Percentiles rank a stretch among this genome's conserved stretches.
These are phyloP conservation scores for Caenorhabditis auriculariae DNA, from an alignment of 2,888 invertebrate species.

Conservation along the genomic window DNA sequence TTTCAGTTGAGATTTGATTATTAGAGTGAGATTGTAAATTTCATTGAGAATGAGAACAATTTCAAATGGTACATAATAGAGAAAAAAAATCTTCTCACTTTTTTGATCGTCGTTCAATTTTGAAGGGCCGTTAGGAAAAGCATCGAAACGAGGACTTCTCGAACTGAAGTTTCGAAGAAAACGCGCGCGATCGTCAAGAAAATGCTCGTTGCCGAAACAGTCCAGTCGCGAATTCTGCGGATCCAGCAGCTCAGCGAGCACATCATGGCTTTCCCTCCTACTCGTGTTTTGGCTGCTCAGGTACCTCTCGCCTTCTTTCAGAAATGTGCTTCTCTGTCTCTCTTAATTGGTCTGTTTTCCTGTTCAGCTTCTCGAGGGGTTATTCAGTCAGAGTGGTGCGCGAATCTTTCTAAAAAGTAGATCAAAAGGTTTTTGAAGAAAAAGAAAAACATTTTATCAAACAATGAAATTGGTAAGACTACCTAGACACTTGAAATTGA, in stretches of 20 bases:
- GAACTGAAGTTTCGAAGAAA: slow-evolving; percentile 42
- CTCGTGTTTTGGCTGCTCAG: slow-evolving; percentile 44
- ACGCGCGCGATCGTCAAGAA: slow-evolving; percentile 42
- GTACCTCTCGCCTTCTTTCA: slow-evolving; percentile 12
- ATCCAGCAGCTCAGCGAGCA: slow-evolving; percentile 48
- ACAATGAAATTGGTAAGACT: no score
- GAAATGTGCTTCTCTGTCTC: background rate
- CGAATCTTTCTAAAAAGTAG: no score
- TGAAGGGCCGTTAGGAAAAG: slow-evolving; percentile 22
- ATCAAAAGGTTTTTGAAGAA: no score
- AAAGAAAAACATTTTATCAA: no score
- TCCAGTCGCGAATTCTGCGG: slow-evolving; percentile 24
- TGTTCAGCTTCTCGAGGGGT: no score
- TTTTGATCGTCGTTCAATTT: slow-evolving; percentile 1
- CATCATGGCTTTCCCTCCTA: slow-evolving; percentile 52
- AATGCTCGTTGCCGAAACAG: slow-evolving; percentile 39
- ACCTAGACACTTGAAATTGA: no score
- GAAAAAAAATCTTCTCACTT: slow-evolving; percentile 1
- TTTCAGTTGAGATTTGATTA: background rate
- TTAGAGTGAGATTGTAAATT: background rate
- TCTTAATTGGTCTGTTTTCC: background rate
- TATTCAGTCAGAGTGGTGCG: no score
- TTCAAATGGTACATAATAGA: background rate
- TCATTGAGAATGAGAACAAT: background rate
- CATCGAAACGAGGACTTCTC: slow-evolving; percentile 40